These are phyloP conservation scores for Eidolon dupreanum DNA, from an alignment of 2,797 vertebrate species.

Conservation along the genomic window DNA sequence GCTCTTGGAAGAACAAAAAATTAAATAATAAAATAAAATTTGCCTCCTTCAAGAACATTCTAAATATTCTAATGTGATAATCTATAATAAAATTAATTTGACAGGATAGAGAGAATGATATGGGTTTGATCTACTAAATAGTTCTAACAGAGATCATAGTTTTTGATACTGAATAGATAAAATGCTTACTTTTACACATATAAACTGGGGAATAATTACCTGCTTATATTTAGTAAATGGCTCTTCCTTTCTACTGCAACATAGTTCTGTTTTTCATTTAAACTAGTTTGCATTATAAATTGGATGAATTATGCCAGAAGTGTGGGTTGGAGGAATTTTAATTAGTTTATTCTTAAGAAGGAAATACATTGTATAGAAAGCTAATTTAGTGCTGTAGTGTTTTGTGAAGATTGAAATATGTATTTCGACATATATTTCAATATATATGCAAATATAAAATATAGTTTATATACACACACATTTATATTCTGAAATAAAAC, in stretches of 20 bases:
- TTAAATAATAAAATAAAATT: neutral
- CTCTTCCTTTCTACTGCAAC: neutral
- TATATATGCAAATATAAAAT: neutral
- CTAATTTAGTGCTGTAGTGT: neutral
- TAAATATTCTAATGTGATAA: neutral
- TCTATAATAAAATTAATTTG: neutral
- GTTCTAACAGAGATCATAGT: neutral
- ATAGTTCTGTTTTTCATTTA: constrained; percentile 43
- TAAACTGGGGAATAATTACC: neutral
- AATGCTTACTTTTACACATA: neutral
- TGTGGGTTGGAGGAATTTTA: neutral
- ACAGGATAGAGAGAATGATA: neutral
- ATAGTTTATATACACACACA: neutral
- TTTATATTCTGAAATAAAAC: neutral
- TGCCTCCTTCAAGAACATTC: neutral
- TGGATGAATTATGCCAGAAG: neutral
- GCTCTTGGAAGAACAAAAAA: neutral
- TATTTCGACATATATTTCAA: neutral
- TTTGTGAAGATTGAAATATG: neutral
- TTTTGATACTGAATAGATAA: neutral
- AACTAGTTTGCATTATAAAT: constrained; percentile 35
- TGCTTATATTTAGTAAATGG: constrained; percentile 24
- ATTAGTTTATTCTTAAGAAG: neutral
- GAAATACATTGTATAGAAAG: neutral
- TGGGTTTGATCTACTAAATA: neutral